These are phyloP conservation scores for Lates japonicus DNA, from an alignment of 2,797 vertebrate genomes.

Conservation along the genomic window DNA sequence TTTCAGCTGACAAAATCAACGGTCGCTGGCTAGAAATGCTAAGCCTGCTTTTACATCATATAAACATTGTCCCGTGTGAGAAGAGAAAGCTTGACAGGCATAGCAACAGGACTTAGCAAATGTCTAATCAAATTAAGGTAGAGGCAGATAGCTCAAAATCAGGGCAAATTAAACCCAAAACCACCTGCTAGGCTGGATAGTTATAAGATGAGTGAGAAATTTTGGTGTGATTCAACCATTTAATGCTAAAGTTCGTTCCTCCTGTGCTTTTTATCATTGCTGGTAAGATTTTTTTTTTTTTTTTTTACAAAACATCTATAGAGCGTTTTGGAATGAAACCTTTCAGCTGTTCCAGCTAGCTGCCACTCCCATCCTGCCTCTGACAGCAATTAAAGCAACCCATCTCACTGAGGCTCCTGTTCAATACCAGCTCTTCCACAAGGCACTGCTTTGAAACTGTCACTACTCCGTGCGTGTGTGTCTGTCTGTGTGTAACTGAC, in stretches of 20 bases:
- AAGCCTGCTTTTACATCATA: too few relatives aligned
- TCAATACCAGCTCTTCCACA: constrained; percentile 63
- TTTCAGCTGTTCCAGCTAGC: constrained; percentile 53
- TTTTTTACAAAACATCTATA: constrained; percentile 10
- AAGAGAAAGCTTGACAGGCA: neutral
- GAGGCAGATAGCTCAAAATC: neutral
- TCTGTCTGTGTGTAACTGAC: constrained; percentile 46
- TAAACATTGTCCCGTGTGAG: neutral
- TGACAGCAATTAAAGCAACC: constrained; percentile 74
- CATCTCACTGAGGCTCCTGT: constrained; percentile 56
- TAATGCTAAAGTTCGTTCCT: neutral
- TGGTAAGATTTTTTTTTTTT: neutral
- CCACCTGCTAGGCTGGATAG: neutral
- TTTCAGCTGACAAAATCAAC: too few relatives aligned
- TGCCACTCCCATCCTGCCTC: constrained; percentile 60
- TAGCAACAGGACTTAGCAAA: neutral
- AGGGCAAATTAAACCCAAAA: neutral
- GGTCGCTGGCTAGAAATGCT: too few relatives aligned
- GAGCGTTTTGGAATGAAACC: constrained; percentile 54
- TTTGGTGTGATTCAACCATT: neutral
- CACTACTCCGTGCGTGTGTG: constrained; percentile 41
- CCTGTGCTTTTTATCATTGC: constrained; percentile 2
- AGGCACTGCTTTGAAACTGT: constrained; percentile 70
- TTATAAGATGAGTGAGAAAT: neutral
- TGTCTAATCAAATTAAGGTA: neutral